phyloP scores from a whole-genome alignment of 2,113 vertebrate genomes.

The Acanthisitta chloris region DNA sequence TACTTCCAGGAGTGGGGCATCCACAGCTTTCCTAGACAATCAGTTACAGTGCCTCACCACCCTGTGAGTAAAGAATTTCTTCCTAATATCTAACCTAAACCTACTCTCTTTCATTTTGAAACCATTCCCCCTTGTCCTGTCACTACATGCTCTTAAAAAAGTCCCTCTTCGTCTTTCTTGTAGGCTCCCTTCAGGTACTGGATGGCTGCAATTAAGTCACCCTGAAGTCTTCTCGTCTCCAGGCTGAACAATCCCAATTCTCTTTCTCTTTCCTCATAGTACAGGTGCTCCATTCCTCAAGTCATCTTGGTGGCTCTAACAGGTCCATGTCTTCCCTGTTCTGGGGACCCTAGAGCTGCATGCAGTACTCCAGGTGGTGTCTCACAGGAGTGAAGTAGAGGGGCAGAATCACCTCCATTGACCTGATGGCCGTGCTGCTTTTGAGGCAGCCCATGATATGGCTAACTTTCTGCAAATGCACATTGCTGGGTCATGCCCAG shows the following conservation, averaged over 20 bases:
- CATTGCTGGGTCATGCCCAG: not conserved
- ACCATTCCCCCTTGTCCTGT: not conserved
- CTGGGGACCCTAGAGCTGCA: not conserved
- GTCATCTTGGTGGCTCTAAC: not conserved
- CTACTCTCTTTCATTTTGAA: not conserved
- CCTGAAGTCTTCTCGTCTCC: not conserved
- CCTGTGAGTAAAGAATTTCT: not conserved
- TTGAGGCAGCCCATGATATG: not conserved
- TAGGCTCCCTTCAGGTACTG: not conserved
- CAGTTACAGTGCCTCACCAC: not conserved
- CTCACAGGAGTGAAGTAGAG: not conserved
- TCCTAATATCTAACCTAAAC: not conserved
- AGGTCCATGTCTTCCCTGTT: fast-evolving
- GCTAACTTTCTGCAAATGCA: not conserved
- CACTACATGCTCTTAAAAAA: not conserved
- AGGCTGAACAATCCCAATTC: not conserved
- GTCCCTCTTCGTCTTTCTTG: not conserved
- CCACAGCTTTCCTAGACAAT: not conserved
- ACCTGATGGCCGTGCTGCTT: not conserved
- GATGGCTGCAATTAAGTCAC: not conserved
- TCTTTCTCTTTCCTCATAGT: not conserved
- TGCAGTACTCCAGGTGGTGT: not conserved
- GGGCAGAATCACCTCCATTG: not conserved
- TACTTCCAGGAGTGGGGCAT: not conserved
- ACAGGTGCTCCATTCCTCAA: not conserved